Percentiles rank a stretch among this genome's conserved stretches.
Conservation (phyloP, 1,140 invertebrate species). For the Phthorimaea operculella region DNA sequence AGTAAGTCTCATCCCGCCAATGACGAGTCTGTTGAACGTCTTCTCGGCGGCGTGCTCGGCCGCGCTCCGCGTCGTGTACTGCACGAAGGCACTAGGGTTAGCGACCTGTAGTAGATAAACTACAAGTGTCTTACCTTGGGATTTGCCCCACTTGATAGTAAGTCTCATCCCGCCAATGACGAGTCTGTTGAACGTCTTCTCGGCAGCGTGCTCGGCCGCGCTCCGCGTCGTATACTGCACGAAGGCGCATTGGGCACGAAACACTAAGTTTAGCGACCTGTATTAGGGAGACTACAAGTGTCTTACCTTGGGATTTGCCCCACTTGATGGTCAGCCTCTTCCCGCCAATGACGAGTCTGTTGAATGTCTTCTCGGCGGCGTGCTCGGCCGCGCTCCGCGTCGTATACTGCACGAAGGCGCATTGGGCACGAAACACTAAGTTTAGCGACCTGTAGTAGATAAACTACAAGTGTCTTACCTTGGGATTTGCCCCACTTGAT, state of each 20-base stretch:
- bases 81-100: too few relatives aligned
- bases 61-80: slow-evolving; percentile 89
- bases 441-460: slow-evolving; percentile 76
- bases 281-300: not conserved
- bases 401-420: slow-evolving; percentile 89
- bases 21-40: slow-evolving; percentile 95
- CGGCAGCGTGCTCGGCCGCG: slow-evolving; percentile 93
- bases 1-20: slow-evolving; percentile 86
- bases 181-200: slow-evolving; percentile 96
- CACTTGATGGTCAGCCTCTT: slow-evolving; percentile 94
- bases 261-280: too few relatives aligned
- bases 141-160: slow-evolving; percentile 97
- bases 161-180: slow-evolving; percentile 87
- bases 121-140: slow-evolving; percentile 72
- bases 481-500: slow-evolving; percentile 98
- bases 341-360: slow-evolving; percentile 92
- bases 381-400: slow-evolving; percentile 88
- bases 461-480: slow-evolving; percentile 51
- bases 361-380: slow-evolving; percentile 96
- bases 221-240: slow-evolving; percentile 93
- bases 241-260: slow-evolving; percentile 95
- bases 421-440: slow-evolving; percentile 92
- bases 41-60: slow-evolving; percentile 96
- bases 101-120: too few relatives aligned
- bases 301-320: slow-evolving; percentile 87